Evolutionary conservation across 2,113 vertebrate species (phyloP), one percentile per base, ranked within the genome.

Genomic region (Aix galericulata): DNA sequence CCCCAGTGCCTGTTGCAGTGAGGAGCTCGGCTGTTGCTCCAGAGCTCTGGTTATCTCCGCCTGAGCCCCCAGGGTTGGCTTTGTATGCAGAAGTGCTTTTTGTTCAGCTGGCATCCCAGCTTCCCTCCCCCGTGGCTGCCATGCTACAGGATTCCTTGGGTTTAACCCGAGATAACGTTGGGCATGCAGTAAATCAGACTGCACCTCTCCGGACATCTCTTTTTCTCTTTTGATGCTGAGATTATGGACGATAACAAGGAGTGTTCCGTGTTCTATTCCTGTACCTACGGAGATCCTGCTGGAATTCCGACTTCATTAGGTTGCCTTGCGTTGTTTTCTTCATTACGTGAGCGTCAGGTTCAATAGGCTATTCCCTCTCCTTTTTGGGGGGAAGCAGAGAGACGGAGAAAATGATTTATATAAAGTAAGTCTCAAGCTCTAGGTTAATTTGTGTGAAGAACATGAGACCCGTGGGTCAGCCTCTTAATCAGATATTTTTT

Each of bases 401-500:
- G 38, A 75, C 17, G 58, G 62, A 66, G 71, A 62, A 77, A 55
- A 68, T 23, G 4, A 62, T 93, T 82, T 85, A 0, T 74, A 46
- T 66, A 42, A 73, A 77, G 69, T 53, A 10, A 25, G 55, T 91
- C 52, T 84, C 83, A 60, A 77, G 73, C 79, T 77, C 85, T 74
- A 59, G 64, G 91, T 96, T 95, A 95, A 94, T 91, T 86, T 95
- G 93, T 74, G 76, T 59, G 82, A 88, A 81, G 91, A 96, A 88
- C 89, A 90, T 0, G 42, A 94, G 79, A 85, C 87, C 89, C 67
- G 0, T 31, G 89, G 89, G 84, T 96, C 94, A 94, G 59, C 82
- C 58, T 50, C 89, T 79, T 95, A 89, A 87, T 71, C 75, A 82
- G 91, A 44, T 34, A 17, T 67, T 31, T 0, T 80, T 91, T 85